Percentiles rank a stretch among this genome's conserved stretches.
phyloP scores from a whole-genome alignment of 37 sponge, comb jelly and placozoan genomes.

The Tethya wilhelma region DNA sequence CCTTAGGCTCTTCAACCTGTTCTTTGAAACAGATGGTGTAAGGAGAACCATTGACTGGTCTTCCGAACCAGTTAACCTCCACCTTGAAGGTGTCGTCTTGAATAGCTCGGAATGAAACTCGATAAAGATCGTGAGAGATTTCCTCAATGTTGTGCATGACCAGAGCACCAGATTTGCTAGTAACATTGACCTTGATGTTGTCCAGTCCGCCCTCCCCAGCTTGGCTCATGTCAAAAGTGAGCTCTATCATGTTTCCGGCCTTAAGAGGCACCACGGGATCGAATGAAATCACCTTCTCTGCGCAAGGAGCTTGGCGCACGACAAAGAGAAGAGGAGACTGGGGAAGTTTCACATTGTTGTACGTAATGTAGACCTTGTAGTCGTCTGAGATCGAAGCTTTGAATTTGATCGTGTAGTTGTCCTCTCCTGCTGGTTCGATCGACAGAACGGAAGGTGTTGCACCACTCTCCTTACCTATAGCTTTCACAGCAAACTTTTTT shows the following conservation, averaged over 20 bases:
- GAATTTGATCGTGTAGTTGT: constrained; percentile 42
- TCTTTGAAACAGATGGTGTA: constrained; percentile 40
- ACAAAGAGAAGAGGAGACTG: constrained; percentile 65
- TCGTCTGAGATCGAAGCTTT: constrained; percentile 56
- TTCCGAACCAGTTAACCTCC: constrained; percentile 40
- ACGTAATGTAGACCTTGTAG: constrained; percentile 55
- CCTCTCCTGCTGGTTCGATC: constrained; percentile 30
- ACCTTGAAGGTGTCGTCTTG: constrained; percentile 40
- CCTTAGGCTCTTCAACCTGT: constrained; percentile 40
- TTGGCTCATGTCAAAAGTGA: constrained; percentile 58
- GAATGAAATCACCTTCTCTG: constrained; percentile 34
- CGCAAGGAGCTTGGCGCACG: constrained; percentile 34
- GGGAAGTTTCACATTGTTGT: constrained; percentile 46
- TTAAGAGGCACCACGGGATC: constrained; percentile 65
- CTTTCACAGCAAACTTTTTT: constrained; percentile 23
- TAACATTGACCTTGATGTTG: constrained; percentile 19
- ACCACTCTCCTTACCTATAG: constrained; percentile 36
- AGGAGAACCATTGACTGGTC: constrained; percentile 55
- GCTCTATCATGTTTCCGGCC: constrained; percentile 55
- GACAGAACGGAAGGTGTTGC: constrained; percentile 24
- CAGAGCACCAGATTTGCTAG: neutral
- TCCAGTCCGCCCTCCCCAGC: constrained; percentile 75
- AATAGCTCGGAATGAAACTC: constrained; percentile 45
- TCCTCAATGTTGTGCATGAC: constrained; percentile 23
- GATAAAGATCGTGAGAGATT: constrained; percentile 21